Evolutionary conservation across 2,113 vertebrate genomes (phyloP), one percentile per base, ranked within the genome.

Genomic region (Columbina picui): DNA sequence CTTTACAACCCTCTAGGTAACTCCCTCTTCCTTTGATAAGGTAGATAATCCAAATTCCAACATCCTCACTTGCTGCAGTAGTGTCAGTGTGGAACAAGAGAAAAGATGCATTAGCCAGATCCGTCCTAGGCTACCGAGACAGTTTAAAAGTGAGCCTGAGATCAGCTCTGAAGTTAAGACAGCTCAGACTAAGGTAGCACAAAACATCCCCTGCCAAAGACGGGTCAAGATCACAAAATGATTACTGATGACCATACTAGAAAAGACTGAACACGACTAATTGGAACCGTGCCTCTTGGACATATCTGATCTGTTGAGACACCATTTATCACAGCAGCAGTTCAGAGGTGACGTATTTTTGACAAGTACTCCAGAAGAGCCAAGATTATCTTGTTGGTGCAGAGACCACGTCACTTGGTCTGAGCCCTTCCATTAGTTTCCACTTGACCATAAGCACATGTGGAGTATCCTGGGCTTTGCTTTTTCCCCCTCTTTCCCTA

Each of bases 11-110:
- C 89, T 90, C 60, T 26, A 60, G 67, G 13, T 70, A 89, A 83
- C 82, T 95, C 89, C 84, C 63, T 93, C 56, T 93, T 89, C 82
- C 78, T 94, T 74, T 90, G 87, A 93, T 83, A 94, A 94, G 74
- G 67, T 1, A 87, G 78, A 89, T 89, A 85, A 93, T 45, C 70
- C 53, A 69, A 87, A 64, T 82, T 89, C 61, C 87, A 87, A 49
- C 86, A 94, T 79, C 73, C 47, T 36, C 57, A 39, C 63, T 94
- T 10, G n/a, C 39, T 32, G 81, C 34, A 43, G 67, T 13, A 23
- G 53, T 49, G 67, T 18, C 77, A 83, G 45, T 5, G 56, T 19
- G 81, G 59, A 89, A 76, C 3, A 6, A 76, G 84, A 78, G 52
- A 20, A 63, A 59, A 39, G 57, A 65, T 20, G 63, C 67, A n/a